A percentile compares a stretch with the other conserved stretches of the same genome.
phyloP scores from a whole-genome alignment of 2,888 invertebrate genomes.

The Epicampocera succincta region DNA sequence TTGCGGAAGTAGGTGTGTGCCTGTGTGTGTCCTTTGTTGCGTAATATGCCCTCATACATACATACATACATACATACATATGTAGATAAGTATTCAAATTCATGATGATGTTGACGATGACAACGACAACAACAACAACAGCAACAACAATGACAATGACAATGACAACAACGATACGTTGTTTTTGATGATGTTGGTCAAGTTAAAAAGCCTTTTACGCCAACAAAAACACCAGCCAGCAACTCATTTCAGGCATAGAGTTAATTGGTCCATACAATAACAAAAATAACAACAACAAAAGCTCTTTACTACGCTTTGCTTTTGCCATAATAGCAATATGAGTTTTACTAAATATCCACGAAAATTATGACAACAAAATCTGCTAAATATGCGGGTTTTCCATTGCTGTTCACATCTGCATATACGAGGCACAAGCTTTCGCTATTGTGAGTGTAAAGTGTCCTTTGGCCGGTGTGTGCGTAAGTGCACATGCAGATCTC shows the following conservation, averaged over 20 bases:
- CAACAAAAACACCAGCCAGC: neutral
- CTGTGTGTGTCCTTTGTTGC: constrained; percentile 1
- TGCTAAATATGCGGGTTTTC: constrained; percentile 51
- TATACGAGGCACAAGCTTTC: constrained; percentile 14
- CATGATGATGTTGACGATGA: constrained; percentile 26
- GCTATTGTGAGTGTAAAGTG: constrained; percentile 17
- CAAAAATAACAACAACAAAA: constrained; percentile 31
- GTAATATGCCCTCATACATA: constrained; percentile 41
- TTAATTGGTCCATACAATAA: constrained; percentile 59
- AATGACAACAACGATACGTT: no score
- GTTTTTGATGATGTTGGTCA: constrained; percentile 50
- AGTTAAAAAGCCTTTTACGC: constrained; percentile 54
- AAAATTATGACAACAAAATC: constrained; percentile 65
- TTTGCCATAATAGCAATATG: constrained; percentile 7
- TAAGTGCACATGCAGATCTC: neutral
- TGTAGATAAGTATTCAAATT: constrained; percentile 26
- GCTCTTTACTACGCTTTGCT: constrained; percentile 2
- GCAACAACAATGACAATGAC: no score
- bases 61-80: no score
- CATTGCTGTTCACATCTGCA: constrained; percentile 25
- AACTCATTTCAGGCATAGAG: constrained; percentile 57
- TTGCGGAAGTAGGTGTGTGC: neutral
- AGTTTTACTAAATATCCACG: constrained; percentile 50
- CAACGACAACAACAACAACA: no score
- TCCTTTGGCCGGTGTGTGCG: neutral